Evolutionary conservation across 2,797 vertebrate genomes (phyloP), one percentile per base, ranked within the genome.

Genomic region (Ctenopoma multispine): DNA sequence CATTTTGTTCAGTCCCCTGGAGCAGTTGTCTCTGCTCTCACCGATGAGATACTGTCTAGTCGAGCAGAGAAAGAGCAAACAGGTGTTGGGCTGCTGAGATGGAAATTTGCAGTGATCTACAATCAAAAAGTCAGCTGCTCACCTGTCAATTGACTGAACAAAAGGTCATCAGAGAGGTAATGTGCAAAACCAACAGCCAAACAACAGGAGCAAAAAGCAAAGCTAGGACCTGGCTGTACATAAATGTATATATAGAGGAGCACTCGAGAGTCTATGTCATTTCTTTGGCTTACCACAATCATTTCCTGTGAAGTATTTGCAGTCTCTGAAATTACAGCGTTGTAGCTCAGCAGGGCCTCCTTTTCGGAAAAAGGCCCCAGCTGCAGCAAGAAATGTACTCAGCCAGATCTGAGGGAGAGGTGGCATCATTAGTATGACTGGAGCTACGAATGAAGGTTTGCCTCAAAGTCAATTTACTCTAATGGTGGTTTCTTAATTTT

Each of bases 251-350:
- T 14, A 38, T 2, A 72, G 34, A 75, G 41, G 54, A 84, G 81
- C 21, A 50, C 48, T 56, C 66, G 64, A 79, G 79, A 85, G 72
- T 69, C 73, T 21, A 87, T 90, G 91, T 90, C 63, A 92, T 90
- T 92, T 93, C 92, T 90, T 85, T 79, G 90, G 89, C 71, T 92
- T 73, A 89, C 93, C 93, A 82, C 93, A 94, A 80, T 82, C 86
- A 92, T 94, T 94, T 94, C 92, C 92, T 93, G 89, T 86, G 9
- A 92, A 90, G 91, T 88, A 92, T 91, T 86, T 91, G 83, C 73
- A 91, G 91, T 64, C 83, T 89, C 85, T 91, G 82, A 89, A 93
- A 92, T 91, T 89, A 90, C 87, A 91, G 88, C 85, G 83, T 82
- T 14, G 54, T 51, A 72, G 49, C 81, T 84, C 75, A 64, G 69